Conservation (phyloP, 2,888 invertebrate species). For the Perithous albicinctus region DNA sequence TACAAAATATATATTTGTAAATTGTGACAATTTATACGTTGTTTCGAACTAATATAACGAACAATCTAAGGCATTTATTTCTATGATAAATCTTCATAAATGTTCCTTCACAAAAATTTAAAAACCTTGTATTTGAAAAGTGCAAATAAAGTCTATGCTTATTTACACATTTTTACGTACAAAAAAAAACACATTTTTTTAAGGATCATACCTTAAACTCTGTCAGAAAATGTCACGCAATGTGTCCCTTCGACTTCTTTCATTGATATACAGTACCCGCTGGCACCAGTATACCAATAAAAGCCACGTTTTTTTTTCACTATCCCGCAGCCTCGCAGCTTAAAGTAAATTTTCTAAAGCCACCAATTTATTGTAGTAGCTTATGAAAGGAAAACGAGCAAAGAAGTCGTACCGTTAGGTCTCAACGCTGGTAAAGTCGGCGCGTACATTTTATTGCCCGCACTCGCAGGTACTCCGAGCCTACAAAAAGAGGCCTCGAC, state of each 20-base stretch:
- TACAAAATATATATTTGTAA: not conserved
- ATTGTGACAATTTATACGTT: not conserved
- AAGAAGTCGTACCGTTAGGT: constrained; percentile 62
- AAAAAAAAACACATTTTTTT: not conserved
- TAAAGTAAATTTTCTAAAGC: constrained; percentile 36
- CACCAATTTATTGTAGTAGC: constrained; percentile 40
- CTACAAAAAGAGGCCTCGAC: constrained; percentile 9
- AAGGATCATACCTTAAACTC: not conserved
- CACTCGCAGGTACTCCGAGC: constrained; percentile 34
- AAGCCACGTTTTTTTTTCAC: constrained; percentile 45
- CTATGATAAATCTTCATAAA: no score
- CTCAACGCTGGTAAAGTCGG: constrained; percentile 16
- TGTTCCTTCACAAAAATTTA: not conserved
- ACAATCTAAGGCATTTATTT: no score
- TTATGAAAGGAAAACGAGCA: constrained; percentile 45
- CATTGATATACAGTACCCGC: not conserved
- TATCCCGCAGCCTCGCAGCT: not conserved
- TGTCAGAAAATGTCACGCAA: not conserved
- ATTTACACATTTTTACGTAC: not conserved
- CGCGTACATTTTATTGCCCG: constrained; percentile 56
- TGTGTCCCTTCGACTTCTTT: not conserved
- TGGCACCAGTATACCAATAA: constrained; percentile 23
- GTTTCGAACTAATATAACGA: not conserved
- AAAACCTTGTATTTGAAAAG: not conserved
- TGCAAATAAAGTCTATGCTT: no score